These are phyloP conservation scores for Watsonalla cultraria DNA, from an alignment of 2,888 invertebrate genomes.

Conservation along the genomic window DNA sequence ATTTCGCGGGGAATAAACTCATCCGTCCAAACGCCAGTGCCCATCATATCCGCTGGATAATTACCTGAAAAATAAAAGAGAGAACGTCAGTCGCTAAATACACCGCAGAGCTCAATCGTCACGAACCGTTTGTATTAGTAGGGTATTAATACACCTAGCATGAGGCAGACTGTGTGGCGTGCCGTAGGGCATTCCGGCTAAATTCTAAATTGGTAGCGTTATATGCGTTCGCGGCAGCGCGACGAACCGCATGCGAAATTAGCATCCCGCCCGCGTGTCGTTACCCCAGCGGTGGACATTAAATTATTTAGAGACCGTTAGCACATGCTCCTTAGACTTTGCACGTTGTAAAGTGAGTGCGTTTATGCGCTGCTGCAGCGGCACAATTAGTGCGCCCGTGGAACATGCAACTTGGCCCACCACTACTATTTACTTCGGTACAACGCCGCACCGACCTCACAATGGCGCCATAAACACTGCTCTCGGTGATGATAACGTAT, in stretches of 20 bases:
- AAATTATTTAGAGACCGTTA: conserved; percentile 53
- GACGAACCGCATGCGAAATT: conserved; percentile 23
- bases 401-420: conserved; percentile 19
- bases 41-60: conserved; percentile 17
- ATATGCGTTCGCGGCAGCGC: conserved; percentile 22
- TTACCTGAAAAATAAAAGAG: conserved; percentile 36
- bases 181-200: conserved; percentile 36
- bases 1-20: neutral
- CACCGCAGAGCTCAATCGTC: conserved; percentile 10
- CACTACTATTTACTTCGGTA: conserved; percentile 3
- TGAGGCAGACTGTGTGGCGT: conserved; percentile 53
- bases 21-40: conserved; percentile 1
- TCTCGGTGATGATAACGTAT: conserved; percentile 26
- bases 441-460: conserved; percentile 20
- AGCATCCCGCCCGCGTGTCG: conserved; percentile 25
- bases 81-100: conserved; percentile 8
- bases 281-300: conserved; percentile 36
- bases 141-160: conserved; percentile 17
- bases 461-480: conserved; percentile 40
- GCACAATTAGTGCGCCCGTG: conserved; percentile 33
- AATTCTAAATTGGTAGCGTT: conserved; percentile 45
- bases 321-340: conserved; percentile 41
- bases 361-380: conserved; percentile 27
- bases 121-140: neutral
- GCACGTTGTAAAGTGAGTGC: conserved; percentile 32